A percentile compares a stretch with the other conserved stretches of the same genome.
Conservation (phyloP, 2,888 invertebrate species). For the Masnerella sp. region DNA sequence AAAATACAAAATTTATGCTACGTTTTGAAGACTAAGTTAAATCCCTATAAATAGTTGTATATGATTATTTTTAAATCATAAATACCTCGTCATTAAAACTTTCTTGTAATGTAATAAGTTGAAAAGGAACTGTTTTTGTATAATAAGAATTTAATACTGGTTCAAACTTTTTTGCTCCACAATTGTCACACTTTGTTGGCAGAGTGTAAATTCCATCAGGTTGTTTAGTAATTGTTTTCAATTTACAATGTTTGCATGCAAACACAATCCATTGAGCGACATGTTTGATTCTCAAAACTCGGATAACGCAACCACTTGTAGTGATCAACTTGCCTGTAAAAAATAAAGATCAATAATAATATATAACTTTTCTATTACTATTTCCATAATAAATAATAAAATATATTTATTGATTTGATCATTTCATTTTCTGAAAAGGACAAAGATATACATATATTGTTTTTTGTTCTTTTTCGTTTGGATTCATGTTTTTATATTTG, state of each 20-base stretch:
- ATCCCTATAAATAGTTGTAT: too few species aligned
- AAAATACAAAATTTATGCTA: too few species aligned
- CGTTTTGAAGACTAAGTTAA: too few species aligned
- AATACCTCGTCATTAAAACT: conserved; percentile 83
- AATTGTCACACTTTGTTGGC: conserved; percentile 81
- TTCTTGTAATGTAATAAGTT: conserved; percentile 91
- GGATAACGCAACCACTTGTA: conserved; percentile 90
- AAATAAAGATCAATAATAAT: too few species aligned
- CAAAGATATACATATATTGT: too few species aligned
- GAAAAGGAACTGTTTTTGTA: conserved; percentile 87
- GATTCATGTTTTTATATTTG: too few species aligned
- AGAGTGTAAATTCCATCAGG: conserved; percentile 81
- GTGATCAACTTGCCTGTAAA: conserved; percentile 85
- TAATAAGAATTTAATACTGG: conserved; percentile 83
- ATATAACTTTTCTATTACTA: too few species aligned
- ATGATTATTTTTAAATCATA: conserved; percentile 4
- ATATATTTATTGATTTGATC: too few species aligned
- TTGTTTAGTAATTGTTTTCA: conserved; percentile 76
- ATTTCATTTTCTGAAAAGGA: too few species aligned
- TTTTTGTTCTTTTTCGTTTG: too few species aligned
- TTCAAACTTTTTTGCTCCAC: conserved; percentile 83
- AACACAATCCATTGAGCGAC: conserved; percentile 88
- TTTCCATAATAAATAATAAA: too few species aligned
- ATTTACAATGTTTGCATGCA: conserved; percentile 84
- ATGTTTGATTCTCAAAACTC: conserved; percentile 86